Evolutionary conservation across 2,797 vertebrate genomes (phyloP).

Genomic region (Gephyroberyx darwinii): DNA sequence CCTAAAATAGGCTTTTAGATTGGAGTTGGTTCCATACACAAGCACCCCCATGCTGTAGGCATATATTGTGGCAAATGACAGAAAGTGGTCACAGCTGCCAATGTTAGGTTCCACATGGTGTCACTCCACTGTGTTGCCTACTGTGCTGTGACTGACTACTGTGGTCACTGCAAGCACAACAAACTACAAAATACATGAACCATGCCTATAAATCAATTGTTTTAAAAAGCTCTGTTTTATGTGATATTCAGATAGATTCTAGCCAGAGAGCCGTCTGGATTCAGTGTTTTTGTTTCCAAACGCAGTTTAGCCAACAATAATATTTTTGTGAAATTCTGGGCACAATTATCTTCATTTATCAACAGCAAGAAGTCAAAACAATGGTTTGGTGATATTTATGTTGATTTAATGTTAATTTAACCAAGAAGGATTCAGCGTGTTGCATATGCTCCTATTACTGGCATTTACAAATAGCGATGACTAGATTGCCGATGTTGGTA

Average conservation of each 20-base stretch:
- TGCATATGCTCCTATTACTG: not conserved
- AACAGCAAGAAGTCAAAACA: slow-evolving; percentile 2
- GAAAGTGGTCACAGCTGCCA: slow-evolving; percentile 32
- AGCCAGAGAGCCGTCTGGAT: slow-evolving; percentile 41
- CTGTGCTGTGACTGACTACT: slow-evolving; percentile 29
- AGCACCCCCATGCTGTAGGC: slow-evolving; percentile 22
- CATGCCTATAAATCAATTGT: slow-evolving; percentile 74
- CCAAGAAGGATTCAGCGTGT: not conserved
- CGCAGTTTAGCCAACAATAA: not conserved
- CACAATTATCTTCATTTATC: slow-evolving; percentile 13
- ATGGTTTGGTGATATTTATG: slow-evolving; percentile 3
- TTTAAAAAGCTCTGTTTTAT: slow-evolving; percentile 49
- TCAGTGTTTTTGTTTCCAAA: slow-evolving; percentile 16
- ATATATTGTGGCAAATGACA: slow-evolving; percentile 23
- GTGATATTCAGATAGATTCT: slow-evolving; percentile 36
- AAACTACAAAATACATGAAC: slow-evolving; percentile 27
- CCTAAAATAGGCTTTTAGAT: slow-evolving; percentile 38
- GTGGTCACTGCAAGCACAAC: slow-evolving; percentile 64
- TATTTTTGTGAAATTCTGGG: not conserved
- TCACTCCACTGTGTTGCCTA: not conserved
- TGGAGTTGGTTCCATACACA: slow-evolving; percentile 30
- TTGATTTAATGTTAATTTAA: slow-evolving; percentile 19
- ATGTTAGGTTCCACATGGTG: slow-evolving; percentile 31
- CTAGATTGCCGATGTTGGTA: not conserved
- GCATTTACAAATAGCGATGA: not conserved